Conservation (phyloP, 2,113 vertebrate species). For the Melanocharis versteri region DNA sequence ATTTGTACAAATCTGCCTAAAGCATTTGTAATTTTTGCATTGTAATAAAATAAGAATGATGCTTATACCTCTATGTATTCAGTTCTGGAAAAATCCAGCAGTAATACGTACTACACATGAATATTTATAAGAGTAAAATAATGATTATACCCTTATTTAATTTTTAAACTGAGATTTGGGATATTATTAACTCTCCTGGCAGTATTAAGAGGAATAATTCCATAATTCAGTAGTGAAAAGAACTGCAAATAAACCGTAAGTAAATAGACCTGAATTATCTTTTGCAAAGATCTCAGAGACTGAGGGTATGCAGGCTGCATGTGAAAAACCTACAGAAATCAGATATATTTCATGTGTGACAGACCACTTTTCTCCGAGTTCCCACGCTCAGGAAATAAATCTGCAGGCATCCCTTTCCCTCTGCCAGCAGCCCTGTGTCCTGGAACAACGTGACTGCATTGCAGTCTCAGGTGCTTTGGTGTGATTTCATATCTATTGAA, state of each 20-base stretch:
- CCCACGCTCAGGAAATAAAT: background rate
- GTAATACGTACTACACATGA: background rate
- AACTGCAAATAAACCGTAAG: background rate
- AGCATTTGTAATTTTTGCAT: background rate
- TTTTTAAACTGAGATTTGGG: conserved; percentile 24
- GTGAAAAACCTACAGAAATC: background rate
- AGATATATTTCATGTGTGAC: background rate
- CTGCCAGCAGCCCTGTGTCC: background rate
- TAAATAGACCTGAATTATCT: conserved; percentile 7
- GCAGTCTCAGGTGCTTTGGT: background rate
- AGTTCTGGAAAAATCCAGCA: background rate
- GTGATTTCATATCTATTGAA: background rate
- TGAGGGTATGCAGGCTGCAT: background rate
- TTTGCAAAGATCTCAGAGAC: background rate
- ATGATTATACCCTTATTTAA: background rate
- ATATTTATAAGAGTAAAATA: conserved; percentile 26
- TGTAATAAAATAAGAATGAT: background rate
- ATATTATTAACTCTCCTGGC: conserved; percentile 2
- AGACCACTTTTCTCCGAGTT: background rate
- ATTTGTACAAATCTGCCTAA: background rate
- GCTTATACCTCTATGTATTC: background rate
- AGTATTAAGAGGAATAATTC: conserved; percentile 14
- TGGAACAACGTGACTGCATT: background rate
- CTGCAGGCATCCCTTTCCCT: background rate
- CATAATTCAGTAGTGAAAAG: conserved; percentile 1